phyloP scores from a whole-genome alignment of 2,888 invertebrate species.

The Cyclophora punctaria region DNA sequence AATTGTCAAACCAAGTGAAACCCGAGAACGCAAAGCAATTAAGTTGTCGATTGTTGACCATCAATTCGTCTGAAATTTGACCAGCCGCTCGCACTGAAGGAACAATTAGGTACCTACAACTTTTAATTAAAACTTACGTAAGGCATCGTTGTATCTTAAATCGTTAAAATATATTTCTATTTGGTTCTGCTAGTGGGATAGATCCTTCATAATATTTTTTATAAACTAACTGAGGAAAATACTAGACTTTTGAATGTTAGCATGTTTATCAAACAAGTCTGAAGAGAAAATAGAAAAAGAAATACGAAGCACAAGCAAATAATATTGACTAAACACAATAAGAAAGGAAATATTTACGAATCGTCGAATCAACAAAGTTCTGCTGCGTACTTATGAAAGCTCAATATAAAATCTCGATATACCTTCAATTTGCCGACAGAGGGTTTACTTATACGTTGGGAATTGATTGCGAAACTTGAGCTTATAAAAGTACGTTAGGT shows the following conservation, averaged over 20 bases:
- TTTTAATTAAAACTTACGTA: conserved; percentile 16
- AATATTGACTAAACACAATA: neutral
- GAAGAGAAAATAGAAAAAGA: too few relatives aligned
- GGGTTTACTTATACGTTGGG: conserved; percentile 1
- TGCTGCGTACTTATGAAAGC: neutral
- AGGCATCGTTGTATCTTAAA: too few relatives aligned
- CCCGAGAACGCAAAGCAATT: conserved; percentile 14
- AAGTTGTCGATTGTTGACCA: conserved; percentile 11
- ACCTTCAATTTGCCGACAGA: neutral
- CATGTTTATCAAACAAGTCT: too few relatives aligned
- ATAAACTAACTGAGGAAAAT: too few relatives aligned
- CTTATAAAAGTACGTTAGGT: conserved; percentile 19
- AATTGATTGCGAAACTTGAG: conserved; percentile 21
- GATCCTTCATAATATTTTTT: too few relatives aligned
- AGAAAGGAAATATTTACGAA: neutral
- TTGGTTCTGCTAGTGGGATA: too few relatives aligned
- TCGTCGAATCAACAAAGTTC: too few relatives aligned
- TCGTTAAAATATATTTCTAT: too few relatives aligned
- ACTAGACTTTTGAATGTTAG: too few relatives aligned
- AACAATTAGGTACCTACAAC: conserved; percentile 7
- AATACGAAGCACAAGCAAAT: too few relatives aligned
- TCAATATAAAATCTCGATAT: neutral
- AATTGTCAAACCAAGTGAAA: conserved; percentile 10
- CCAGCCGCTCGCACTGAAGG: conserved; percentile 10
- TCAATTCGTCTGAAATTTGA: conserved; percentile 15